Evolutionary conservation across 2,888 invertebrate genomes (phyloP).

Genomic region (Spodoptera littoralis): DNA sequence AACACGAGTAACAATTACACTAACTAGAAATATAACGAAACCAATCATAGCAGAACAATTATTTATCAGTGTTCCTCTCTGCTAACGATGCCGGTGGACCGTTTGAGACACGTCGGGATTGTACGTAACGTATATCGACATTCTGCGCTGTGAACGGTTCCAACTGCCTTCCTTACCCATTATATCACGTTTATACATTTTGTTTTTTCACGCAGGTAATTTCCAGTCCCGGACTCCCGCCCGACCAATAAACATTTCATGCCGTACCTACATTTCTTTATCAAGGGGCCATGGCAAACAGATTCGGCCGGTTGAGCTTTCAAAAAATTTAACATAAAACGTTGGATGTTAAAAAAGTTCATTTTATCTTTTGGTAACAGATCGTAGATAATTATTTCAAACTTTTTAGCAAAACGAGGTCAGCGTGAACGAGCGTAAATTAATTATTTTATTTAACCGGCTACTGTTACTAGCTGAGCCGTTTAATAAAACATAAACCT

Average conservation of each 20-base stretch:
- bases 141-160: background rate
- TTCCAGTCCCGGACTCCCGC: background rate
- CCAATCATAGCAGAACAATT: background rate
- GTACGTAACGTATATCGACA: constrained; percentile 2
- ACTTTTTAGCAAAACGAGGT: constrained; percentile 20
- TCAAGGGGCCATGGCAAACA: background rate
- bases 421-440: constrained; percentile 4
- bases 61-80: constrained; percentile 8
- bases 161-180: background rate
- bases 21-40: background rate
- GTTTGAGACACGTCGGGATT: constrained; percentile 2
- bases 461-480: background rate
- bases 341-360: constrained; percentile 1
- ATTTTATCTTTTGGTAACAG: constrained; percentile 13
- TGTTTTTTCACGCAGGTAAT: constrained; percentile 1
- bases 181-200: constrained; percentile 4
- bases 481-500: background rate
- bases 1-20: constrained; percentile 8
- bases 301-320: background rate
- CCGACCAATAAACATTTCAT: constrained; percentile 3
- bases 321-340: background rate
- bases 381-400: constrained; percentile 22
- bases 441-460: constrained; percentile 19
- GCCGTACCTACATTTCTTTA: background rate
- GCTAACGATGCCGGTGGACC: background rate